Evolutionary conservation across 1,140 invertebrate genomes (phyloP), one percentile per base, ranked within the genome.

Genomic region (Eumeta japonica): DNA sequence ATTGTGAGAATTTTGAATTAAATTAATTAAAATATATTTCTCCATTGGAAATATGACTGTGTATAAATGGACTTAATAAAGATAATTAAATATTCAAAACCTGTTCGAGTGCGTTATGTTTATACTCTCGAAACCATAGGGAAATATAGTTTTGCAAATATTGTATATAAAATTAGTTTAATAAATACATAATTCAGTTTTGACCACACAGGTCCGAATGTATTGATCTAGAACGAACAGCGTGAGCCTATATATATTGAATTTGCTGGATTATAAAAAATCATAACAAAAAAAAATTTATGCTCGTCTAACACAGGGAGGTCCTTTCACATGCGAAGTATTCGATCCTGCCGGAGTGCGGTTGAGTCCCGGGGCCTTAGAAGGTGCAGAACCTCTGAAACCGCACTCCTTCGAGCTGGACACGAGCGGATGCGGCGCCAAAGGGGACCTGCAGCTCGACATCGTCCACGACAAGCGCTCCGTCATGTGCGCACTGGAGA

Each of bases 311-410:
- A 24, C n/a, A n/a, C 50, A 81, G 70, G 95, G 94, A 30, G 93
- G 93, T 35, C 96, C 96, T 2, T 98, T 97, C 72, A 91, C 89
- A 1, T 98, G 96, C 60, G 92, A 95, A 59, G 95, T 98, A 0
- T 98, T 95, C 54, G 95, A 99, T 74, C 90, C 95, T 1, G 86
- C 91, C 44, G 88, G 90, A 10, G 86, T 97, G 10, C 84, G 88
- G 41, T 86, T 93, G 34, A 78, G 78, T 38, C 61, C 67, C 2
- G 68, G 68, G 5, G 82, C 81, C 1, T 51, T 84, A 2, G 91
- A 95, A 57, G 86, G 87, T 24, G 86, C 88, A 19, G 77, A 88
- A 48, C 86, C 90, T 0, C 53, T 84, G 66, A 87, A 76, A 62
- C 91, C 78, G 48, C 91, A 79, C 53, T 88, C 86, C 15, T 94